Evolutionary conservation across 53 echinoderm and acorn worm genomes (phyloP), one percentile per base, ranked within the genome.

Genomic region (Paelopatides confundens): DNA sequence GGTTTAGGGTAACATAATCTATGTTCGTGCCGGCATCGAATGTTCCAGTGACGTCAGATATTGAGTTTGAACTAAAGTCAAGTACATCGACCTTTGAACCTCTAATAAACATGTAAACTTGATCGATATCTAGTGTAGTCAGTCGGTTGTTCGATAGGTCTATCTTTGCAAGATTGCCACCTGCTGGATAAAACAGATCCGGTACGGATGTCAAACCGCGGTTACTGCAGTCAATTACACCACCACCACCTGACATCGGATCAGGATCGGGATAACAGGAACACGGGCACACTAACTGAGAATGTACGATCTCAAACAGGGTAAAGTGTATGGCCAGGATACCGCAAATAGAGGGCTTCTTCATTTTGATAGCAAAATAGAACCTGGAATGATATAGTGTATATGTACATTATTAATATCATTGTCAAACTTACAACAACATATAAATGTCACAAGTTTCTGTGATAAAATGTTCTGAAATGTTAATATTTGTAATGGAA

Each of bases 181-280:
- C 74, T 1, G 0, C 0, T 40, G 37, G 74, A 35, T 74, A 24
- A 40, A 14, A 0, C 2, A 74, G 7, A 27, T 28, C 13, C 26
- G 43, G 38, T 26, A 74, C 9, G 26, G 37, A 24, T 36, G 47
- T 74, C 32, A 74, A 35, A 36, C 74, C 1, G 13, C 37, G 37
- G 21, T 74, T 40, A 74, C 74, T 74, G 74, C 74, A 74, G 74
- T 74, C 74, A 27, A 74, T 74, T 26, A 74, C 31, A 8, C 31
- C 67, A 13, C 30, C 24, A 66, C 31, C 6, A 67, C 7, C 15
- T 17, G 3, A 54, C 6, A 23, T 21, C 15, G 58, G 58, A 58
- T 67, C 68, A 15, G 15, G 29, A 31, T 11, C 1, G 13, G 30
- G 18, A 32, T 30, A 67, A 67, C 68, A 67, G 7, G 6, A 1